Conservation (phyloP, 2,113 vertebrate species). For the Terrapene triunguis region DNA sequence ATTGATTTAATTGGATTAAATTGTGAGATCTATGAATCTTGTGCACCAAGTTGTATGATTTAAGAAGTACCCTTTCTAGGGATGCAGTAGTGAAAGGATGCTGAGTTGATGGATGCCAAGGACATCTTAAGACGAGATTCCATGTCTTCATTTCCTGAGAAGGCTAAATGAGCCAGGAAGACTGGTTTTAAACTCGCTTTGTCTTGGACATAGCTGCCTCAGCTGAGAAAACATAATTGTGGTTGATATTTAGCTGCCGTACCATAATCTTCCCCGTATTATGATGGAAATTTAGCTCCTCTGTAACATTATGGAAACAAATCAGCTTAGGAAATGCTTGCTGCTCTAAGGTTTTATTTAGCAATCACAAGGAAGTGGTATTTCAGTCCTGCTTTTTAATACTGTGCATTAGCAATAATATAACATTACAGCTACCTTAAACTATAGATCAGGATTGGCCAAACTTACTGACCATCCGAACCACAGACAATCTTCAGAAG, state of each 20-base stretch:
- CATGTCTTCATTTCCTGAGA: background rate
- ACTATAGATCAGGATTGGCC: background rate
- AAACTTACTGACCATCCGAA: too few relatives aligned
- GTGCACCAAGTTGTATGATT: background rate
- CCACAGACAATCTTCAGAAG: too few relatives aligned
- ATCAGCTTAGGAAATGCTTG: background rate
- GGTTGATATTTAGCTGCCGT: background rate
- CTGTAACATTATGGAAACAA: background rate
- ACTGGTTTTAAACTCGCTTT: conserved; percentile 16
- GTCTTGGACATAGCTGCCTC: background rate
- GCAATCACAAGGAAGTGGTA: background rate
- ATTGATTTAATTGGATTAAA: background rate
- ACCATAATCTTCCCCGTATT: background rate
- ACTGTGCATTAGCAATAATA: background rate
- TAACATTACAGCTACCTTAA: background rate
- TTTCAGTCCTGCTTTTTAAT: background rate
- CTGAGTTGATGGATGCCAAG: background rate
- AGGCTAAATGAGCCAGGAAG: background rate
- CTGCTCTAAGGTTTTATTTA: background rate
- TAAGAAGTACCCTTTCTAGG: background rate
- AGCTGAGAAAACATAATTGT: background rate
- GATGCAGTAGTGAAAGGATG: background rate
- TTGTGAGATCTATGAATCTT: background rate
- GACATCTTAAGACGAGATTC: background rate
- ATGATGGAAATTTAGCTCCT: background rate